Evolutionary conservation across 2,797 vertebrate species (phyloP), one percentile per base, ranked within the genome.

Genomic region (Ateles fusciceps): DNA sequence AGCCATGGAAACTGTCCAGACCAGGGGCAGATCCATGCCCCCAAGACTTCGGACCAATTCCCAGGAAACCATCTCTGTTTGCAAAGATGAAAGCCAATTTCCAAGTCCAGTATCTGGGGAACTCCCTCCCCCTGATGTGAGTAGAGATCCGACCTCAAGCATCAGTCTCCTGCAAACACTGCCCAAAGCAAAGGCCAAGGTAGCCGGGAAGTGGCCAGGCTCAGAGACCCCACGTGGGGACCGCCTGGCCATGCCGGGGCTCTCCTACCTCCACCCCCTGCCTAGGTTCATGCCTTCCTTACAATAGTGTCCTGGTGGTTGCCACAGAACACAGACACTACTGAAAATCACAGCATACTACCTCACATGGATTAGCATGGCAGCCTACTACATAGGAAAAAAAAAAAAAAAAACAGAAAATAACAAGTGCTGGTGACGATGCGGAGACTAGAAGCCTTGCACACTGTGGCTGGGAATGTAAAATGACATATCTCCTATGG

Each of bases 401-500:
- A 36, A 36, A 14, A 44, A 28, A 4, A 15, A 21, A 26, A 8
- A 17, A 50, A 12, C 19, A 55, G 44, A 10, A n/a, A 28, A 33
- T 33, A 3, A 0, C 50, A 0, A 14, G 90, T 11, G 5, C 30
- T 2, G 4, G 36, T 2, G 6, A 48, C 11, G 57, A 28, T 4
- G 7, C 0, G 33, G 7, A 9, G 21, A 30, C 0, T 0, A 4
- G 36, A 68, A 7, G 22, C 46, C 71, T 68, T 1, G 12, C 1
- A 6, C 2, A 0, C 13, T 2, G 1, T 0, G 2, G 5, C 30
- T 3, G 7, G 42, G 33, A 14, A 13, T 0, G 9, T 1, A 10
- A 2, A 7, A 4, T 0, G 30, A 13, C 26, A 30, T 0, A 0
- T 24, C 50, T 0, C 1, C 42, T 0, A 2, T 0, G 3, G 36